These are phyloP conservation scores for Diabrotica undecimpunctata DNA, from an alignment of 1,140 invertebrate genomes.

Conservation along the genomic window DNA sequence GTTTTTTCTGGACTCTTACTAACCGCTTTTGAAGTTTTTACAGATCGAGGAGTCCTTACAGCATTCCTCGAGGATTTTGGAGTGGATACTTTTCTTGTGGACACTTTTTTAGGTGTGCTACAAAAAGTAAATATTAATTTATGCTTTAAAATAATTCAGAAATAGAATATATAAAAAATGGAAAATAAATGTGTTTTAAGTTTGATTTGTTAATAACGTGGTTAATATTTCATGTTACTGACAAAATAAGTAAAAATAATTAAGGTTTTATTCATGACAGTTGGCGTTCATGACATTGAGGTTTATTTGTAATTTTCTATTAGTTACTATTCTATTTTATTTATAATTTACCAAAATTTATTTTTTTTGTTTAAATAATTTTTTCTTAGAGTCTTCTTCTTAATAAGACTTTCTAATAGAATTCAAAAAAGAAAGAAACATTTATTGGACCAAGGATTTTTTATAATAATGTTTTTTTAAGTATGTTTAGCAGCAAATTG, in stretches of 20 bases:
- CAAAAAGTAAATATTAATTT: neutral
- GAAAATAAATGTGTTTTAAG: neutral
- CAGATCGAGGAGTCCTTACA: neutral
- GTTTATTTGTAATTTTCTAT: no score
- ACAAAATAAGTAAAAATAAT: neutral
- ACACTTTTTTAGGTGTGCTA: neutral
- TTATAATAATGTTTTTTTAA: no score
- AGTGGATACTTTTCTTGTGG: neutral
- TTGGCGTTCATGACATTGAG: no score
- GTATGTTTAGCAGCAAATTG: no score
- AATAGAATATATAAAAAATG: neutral
- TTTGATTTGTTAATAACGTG: neutral
- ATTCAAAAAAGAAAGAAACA: no score
- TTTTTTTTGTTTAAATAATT: no score
- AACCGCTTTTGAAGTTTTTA: neutral
- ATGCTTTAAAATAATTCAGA: constrained; percentile 1
- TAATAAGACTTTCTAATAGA: no score
- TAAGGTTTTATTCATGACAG: no score
- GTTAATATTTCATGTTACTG: neutral
- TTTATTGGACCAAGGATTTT: no score
- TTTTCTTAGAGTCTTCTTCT: no score
- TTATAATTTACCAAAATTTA: no score
- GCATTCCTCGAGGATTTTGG: constrained; percentile 3
- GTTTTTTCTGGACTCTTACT: neutral
- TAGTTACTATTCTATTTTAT: no score